A percentile compares a stretch with the other conserved stretches of the same genome.
Evolutionary conservation across 2,888 invertebrate genomes (phyloP).

Genomic region (Cremastobaeus sp.): DNA sequence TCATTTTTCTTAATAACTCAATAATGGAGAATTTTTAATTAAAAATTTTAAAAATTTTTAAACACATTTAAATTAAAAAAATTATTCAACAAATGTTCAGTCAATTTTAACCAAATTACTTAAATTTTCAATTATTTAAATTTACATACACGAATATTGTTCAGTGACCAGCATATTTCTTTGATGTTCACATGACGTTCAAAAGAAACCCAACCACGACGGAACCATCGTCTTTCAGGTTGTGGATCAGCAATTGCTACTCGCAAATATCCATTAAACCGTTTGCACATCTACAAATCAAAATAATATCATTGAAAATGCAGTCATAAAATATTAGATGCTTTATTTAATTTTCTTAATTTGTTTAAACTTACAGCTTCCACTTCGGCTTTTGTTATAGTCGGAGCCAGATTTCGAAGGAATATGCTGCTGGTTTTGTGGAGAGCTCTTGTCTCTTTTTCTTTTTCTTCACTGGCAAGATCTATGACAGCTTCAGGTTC

Average conservation of each 20-base stretch:
- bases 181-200: slow-evolving; percentile 98
- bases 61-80: background rate
- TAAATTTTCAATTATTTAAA: slow-evolving; percentile 10
- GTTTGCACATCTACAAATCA: slow-evolving; percentile 86
- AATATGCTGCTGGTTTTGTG: slow-evolving; percentile 99
- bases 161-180: slow-evolving; percentile 99
- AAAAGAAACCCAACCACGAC: slow-evolving; percentile 99
- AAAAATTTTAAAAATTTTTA: background rate
- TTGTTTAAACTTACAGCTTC: slow-evolving; percentile 86
- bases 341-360: background rate
- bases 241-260: slow-evolving; percentile 98
- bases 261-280: slow-evolving; percentile 94
- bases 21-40: too few species aligned
- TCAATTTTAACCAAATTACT: background rate
- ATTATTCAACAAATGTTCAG: background rate
- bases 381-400: slow-evolving; percentile 97
- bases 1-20: too few species aligned
- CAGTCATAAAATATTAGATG: background rate
- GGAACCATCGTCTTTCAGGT: slow-evolving; percentile 96
- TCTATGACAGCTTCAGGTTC: slow-evolving; percentile 79
- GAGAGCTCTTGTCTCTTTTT: slow-evolving; percentile 84
- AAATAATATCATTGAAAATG: background rate
- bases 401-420: slow-evolving; percentile 95
- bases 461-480: slow-evolving; percentile 77
- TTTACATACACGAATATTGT: slow-evolving; percentile 88